These are phyloP conservation scores for Apamea sordens DNA, from an alignment of 2,888 invertebrate genomes.

Conservation along the genomic window DNA sequence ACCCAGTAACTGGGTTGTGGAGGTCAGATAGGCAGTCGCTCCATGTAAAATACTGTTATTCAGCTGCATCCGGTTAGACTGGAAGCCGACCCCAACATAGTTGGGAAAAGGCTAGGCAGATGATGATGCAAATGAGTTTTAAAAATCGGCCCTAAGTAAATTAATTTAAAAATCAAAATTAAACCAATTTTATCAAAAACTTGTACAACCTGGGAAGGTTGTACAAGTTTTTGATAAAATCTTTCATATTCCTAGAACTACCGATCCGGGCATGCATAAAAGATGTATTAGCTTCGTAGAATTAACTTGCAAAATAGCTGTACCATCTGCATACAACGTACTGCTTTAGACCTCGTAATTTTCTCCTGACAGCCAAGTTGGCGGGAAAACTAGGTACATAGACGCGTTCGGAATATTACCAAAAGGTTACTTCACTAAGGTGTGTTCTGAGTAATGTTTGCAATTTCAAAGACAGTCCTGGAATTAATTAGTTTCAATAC, in stretches of 20 bases:
- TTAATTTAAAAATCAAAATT: background rate
- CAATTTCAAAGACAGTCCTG: slow-evolving; percentile 1
- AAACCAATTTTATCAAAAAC: background rate
- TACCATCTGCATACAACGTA: slow-evolving; percentile 57
- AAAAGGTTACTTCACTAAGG: slow-evolving; percentile 36
- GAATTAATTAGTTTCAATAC: slow-evolving; percentile 34
- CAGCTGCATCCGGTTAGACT: too few species aligned
- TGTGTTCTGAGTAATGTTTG: slow-evolving; percentile 39
- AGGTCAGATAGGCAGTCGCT: too few species aligned
- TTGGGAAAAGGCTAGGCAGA: too few species aligned
- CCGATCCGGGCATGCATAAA: slow-evolving; percentile 55
- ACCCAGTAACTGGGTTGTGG: too few species aligned
- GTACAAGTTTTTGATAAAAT: too few species aligned
- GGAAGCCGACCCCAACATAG: too few species aligned
- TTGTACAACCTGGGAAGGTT: background rate
- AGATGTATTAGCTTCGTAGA: slow-evolving; percentile 55
- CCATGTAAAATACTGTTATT: too few species aligned
- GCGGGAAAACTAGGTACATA: slow-evolving; percentile 30
- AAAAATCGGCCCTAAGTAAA: too few species aligned
- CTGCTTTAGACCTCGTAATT: slow-evolving; percentile 37
- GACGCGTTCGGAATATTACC: slow-evolving; percentile 38
- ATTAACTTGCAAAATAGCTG: slow-evolving; percentile 65
- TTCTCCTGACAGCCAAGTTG: slow-evolving; percentile 41
- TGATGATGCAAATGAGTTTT: background rate
- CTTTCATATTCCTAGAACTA: slow-evolving; percentile 10